Evolutionary conservation across 2,888 invertebrate species (phyloP), one percentile per base, ranked within the genome.

Genomic region (Megamerina dolium): DNA sequence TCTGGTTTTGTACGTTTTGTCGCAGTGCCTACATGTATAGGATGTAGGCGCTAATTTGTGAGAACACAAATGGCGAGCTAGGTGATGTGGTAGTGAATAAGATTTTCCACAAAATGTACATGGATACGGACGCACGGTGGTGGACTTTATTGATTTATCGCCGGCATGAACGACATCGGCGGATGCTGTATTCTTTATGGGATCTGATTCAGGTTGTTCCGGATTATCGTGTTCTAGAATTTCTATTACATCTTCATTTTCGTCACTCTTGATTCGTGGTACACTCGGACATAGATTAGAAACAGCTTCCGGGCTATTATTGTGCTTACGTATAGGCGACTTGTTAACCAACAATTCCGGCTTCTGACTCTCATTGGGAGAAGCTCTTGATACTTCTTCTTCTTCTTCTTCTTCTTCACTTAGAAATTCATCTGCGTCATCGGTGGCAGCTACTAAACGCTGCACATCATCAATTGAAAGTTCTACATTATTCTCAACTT

Each of bases 1-100:
- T 46, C 85, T 83, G 3, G 75, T 71, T 12, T 72, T 65, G 53
- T 78, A 80, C 0, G 76, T 74, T 56, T 78, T 77, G 29, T 77
- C 77, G 43, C 81, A 82, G 21, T 78, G 75, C 52, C 76, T 77
- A 49, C 69, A 69, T 33, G 75, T 76, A 53, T 78, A 77, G 4
- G 54, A 45, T 14, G n/a, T n/a, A n/a, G n/a, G n/a, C n/a, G 21
- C 30, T 30, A 65, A 55, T 31, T 60, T 69, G 33, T 71, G 72
- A 6, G 64, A 68, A 3, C 72, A 61, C 55, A 73, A 36, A 42
- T 72, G 72, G 1, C 72, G 61, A 0, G 85, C 82, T 48, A 85
- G 73, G 64, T 87, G 87, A 63, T 87, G 86, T n/a, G 83, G 83
- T 9, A 87, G 73, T 8, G 83, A 61, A 66, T 87, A 87, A n/a